phyloP scores from a whole-genome alignment of 2,888 invertebrate species.

The Ectropis crepuscularia region DNA sequence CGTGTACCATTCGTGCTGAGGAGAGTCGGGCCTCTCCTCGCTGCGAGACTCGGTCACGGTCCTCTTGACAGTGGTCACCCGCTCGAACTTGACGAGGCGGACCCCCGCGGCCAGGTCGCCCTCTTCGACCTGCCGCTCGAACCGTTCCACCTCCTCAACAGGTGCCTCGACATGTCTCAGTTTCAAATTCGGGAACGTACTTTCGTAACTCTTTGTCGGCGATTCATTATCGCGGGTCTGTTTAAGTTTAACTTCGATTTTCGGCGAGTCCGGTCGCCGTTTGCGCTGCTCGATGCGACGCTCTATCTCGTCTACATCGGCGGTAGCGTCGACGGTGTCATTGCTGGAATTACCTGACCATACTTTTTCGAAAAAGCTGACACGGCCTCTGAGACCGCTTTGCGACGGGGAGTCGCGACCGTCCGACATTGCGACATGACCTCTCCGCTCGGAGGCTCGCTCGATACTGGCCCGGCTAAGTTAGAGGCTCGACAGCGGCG shows the following conservation, averaged over 20 bases:
- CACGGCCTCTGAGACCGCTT: constrained; percentile 88
- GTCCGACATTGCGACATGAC: constrained; percentile 83
- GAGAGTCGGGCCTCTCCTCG: constrained; percentile 75
- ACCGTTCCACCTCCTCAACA: constrained; percentile 60
- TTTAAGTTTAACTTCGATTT: constrained; percentile 86
- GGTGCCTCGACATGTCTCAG: constrained; percentile 75
- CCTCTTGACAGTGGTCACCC: constrained; percentile 86
- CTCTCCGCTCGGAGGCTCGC: constrained; percentile 76
- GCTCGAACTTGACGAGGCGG: constrained; percentile 89
- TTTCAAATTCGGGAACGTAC: constrained; percentile 72
- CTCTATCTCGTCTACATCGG: constrained; percentile 86
- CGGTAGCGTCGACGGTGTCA: constrained; percentile 72
- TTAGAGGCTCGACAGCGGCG: constrained; percentile 51
- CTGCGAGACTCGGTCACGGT: constrained; percentile 81
- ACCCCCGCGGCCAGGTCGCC: constrained; percentile 86
- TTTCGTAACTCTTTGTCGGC: constrained; percentile 73
- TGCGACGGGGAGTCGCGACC: constrained; percentile 81
- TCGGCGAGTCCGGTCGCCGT: constrained; percentile 81
- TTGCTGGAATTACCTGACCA: constrained; percentile 85
- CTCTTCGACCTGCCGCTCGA: constrained; percentile 84
- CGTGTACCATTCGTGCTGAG: constrained; percentile 78
- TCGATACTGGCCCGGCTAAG: constrained; percentile 72
- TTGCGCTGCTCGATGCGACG: constrained; percentile 84
- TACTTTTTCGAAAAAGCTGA: constrained; percentile 92
- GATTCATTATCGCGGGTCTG: constrained; percentile 82